Evolutionary conservation across 2,113 vertebrate species (phyloP).

Genomic region (Phocoena sinus): DNA sequence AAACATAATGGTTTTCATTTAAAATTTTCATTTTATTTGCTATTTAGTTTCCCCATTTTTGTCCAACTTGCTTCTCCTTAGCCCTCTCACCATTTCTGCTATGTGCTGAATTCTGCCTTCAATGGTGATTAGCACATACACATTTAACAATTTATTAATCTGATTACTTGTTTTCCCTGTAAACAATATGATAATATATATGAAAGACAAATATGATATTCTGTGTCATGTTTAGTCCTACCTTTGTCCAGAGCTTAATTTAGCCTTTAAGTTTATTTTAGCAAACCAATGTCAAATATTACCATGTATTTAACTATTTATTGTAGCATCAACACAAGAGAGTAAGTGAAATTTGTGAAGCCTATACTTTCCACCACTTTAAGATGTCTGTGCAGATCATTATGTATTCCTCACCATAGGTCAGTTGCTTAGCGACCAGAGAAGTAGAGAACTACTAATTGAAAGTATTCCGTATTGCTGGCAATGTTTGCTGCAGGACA

Average conservation of each 20-base stretch:
- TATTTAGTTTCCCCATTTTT: background rate
- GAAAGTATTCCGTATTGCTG: constrained; percentile 80
- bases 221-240: background rate
- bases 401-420: constrained; percentile 83
- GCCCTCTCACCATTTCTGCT: background rate
- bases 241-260: background rate
- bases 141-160: background rate
- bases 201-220: background rate
- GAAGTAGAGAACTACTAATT: constrained; percentile 83
- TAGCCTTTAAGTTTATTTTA: constrained; percentile 32
- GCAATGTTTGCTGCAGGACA: constrained; percentile 78
- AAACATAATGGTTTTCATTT: background rate
- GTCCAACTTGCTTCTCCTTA: background rate
- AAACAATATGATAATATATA: background rate
- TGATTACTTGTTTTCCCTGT: background rate
- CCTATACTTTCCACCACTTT: constrained; percentile 49
- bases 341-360: constrained; percentile 59
- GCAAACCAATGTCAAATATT: background rate
- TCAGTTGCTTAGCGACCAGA: constrained; percentile 85
- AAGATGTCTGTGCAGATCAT: constrained; percentile 75
- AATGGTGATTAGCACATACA: background rate
- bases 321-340: background rate
- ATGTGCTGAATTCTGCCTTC: background rate
- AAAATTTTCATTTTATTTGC: background rate
- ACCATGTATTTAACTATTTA: constrained; percentile 6